These are phyloP conservation scores for Ptilonorhynchus violaceus DNA, from an alignment of 2,113 vertebrate species.

Conservation along the genomic window DNA sequence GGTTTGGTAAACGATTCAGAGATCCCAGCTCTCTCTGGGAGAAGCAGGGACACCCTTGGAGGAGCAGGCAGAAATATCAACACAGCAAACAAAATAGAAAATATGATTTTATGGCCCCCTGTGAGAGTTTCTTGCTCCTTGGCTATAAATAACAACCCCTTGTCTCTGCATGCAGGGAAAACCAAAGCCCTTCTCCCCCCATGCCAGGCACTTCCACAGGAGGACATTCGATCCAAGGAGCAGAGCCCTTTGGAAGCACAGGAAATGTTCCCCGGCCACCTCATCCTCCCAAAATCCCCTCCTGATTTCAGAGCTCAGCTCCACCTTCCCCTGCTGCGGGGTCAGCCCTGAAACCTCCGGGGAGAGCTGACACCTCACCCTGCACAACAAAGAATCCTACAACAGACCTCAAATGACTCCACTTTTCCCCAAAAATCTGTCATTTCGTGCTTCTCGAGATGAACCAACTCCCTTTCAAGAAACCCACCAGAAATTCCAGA, in stretches of 20 bases:
- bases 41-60: background rate
- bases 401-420: background rate
- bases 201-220: background rate
- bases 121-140: background rate
- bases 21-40: background rate
- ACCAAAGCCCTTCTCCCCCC: background rate
- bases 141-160: slow-evolving; percentile 11
- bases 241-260: background rate
- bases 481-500: background rate
- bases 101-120: background rate
- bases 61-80: background rate
- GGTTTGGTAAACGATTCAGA: background rate
- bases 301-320: background rate
- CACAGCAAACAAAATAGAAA: background rate
- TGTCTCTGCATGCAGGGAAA: background rate
- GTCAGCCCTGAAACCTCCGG: background rate
- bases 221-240: background rate
- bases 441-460: background rate
- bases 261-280: background rate
- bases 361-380: background rate
- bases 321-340: background rate
- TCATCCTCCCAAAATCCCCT: background rate
- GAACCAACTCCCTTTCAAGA: background rate
- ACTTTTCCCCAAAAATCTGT: background rate
- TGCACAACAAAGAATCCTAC: background rate